phyloP scores from a whole-genome alignment of 1,140 invertebrate species.

The Drosophila tsacasi region DNA sequence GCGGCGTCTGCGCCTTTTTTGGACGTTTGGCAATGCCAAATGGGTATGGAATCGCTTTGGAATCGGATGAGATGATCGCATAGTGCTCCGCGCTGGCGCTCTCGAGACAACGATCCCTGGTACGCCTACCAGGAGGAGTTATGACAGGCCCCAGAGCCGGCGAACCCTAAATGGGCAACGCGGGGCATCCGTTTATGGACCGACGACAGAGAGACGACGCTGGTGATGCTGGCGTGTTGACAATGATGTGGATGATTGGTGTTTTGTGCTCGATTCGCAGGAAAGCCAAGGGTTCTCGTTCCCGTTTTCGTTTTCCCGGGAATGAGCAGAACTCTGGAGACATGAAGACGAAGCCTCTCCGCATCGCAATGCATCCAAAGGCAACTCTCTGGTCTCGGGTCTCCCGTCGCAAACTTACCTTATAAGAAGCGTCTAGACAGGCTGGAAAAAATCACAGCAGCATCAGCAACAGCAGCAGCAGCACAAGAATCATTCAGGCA shows the following conservation, averaged over 20 bases:
- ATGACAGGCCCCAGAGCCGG: constrained; percentile 68
- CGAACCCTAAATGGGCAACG: constrained; percentile 66
- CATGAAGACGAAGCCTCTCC: constrained; percentile 21
- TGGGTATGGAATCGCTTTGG: constrained; percentile 28
- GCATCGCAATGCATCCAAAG: constrained; percentile 14
- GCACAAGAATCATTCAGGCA: constrained; percentile 74
- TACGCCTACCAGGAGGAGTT: constrained; percentile 74
- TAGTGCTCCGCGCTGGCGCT: constrained; percentile 64
- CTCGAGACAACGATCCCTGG: constrained; percentile 41
- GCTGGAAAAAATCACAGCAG: constrained; percentile 75
- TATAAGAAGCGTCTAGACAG: constrained; percentile 74
- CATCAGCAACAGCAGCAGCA: background rate
- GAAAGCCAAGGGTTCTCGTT: constrained; percentile 61
- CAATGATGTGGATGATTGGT: constrained; percentile 80
- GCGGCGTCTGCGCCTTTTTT: constrained; percentile 79
- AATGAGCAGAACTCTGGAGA: constrained; percentile 32
- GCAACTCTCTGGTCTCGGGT: constrained; percentile 11
- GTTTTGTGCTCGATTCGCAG: constrained; percentile 72
- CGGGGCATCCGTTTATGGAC: constrained; percentile 74
- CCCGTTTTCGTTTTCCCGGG: constrained; percentile 50
- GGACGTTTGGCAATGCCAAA: constrained; percentile 51
- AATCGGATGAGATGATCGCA: constrained; percentile 46
- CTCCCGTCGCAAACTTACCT: constrained; percentile 65
- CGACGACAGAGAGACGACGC: constrained; percentile 61
- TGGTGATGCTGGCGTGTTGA: constrained; percentile 66